These are phyloP conservation scores for Eremobia ochroleuca DNA, from an alignment of 2,888 invertebrate genomes.

Conservation along the genomic window DNA sequence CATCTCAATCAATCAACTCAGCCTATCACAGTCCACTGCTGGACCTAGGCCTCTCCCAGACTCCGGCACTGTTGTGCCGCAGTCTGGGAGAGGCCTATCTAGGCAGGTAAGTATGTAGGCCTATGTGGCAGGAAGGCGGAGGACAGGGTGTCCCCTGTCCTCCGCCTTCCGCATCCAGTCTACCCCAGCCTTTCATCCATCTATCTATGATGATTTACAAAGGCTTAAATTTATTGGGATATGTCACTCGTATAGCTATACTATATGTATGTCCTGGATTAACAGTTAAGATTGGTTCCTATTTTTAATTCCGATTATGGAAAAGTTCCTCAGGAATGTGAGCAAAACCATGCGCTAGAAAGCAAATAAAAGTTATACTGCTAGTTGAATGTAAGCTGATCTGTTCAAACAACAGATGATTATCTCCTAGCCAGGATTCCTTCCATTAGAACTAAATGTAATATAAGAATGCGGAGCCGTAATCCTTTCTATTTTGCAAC, in stretches of 20 bases:
- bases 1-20: too few relatives aligned
- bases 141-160: too few relatives aligned
- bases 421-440: conserved; percentile 28
- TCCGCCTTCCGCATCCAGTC: too few relatives aligned
- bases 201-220: too few relatives aligned
- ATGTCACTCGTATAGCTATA: neutral
- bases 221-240: neutral
- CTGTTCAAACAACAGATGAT: conserved; percentile 30
- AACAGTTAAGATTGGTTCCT: neutral
- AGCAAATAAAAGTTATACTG: conserved; percentile 3
- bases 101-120: too few relatives aligned
- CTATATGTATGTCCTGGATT: neutral
- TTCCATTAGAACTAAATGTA: conserved; percentile 41
- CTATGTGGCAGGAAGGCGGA: too few relatives aligned
- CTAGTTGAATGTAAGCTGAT: conserved; percentile 37
- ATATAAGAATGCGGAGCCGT: conserved; percentile 39
- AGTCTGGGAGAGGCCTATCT: too few relatives aligned
- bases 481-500: conserved; percentile 46
- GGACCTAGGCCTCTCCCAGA: too few relatives aligned
- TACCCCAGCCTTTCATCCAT: too few relatives aligned
- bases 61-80: too few relatives aligned
- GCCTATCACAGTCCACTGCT: too few relatives aligned
- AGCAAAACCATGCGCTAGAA: neutral
- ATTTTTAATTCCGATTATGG: neutral
- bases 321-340: neutral